phyloP scores from a whole-genome alignment of 64 coral and sea anemone species.

The Hydrozoanthus tunicans region DNA sequence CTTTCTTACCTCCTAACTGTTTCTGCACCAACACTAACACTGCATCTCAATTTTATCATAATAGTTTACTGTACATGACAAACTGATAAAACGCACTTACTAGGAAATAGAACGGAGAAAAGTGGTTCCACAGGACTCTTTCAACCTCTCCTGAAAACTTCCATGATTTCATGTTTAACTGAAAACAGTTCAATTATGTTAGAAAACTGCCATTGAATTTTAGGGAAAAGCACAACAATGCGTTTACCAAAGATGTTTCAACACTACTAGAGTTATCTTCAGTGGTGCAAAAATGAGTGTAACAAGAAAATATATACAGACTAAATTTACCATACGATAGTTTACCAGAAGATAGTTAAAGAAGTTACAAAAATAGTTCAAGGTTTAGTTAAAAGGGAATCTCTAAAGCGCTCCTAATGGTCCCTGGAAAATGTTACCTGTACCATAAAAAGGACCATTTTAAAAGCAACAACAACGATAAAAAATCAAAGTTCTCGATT shows the following conservation, averaged over 20 bases:
- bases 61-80: neutral
- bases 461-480: too few relatives aligned
- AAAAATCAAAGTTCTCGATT: too few relatives aligned
- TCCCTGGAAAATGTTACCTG: too few relatives aligned
- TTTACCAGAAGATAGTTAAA: too few relatives aligned
- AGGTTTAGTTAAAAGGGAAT: too few relatives aligned
- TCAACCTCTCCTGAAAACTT: conserved; percentile 94
- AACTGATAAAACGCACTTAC: conserved; percentile 33
- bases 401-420: too few relatives aligned
- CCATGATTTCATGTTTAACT: conserved; percentile 89
- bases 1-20: too few relatives aligned
- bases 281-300: too few relatives aligned
- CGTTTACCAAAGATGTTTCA: neutral
- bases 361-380: too few relatives aligned
- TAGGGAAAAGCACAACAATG: neutral
- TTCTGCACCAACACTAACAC: neutral
- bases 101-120: conserved; percentile 94
- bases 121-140: conserved; percentile 95
- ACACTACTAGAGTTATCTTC: neutral
- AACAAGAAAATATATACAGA: too few relatives aligned
- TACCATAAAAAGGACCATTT: too few relatives aligned
- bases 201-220: neutral
- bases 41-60: neutral
- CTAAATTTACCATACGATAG: too few relatives aligned
- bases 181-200: neutral